Evolutionary conservation across 2,113 vertebrate species (phyloP).

Genomic region (Eurypyga helias): DNA sequence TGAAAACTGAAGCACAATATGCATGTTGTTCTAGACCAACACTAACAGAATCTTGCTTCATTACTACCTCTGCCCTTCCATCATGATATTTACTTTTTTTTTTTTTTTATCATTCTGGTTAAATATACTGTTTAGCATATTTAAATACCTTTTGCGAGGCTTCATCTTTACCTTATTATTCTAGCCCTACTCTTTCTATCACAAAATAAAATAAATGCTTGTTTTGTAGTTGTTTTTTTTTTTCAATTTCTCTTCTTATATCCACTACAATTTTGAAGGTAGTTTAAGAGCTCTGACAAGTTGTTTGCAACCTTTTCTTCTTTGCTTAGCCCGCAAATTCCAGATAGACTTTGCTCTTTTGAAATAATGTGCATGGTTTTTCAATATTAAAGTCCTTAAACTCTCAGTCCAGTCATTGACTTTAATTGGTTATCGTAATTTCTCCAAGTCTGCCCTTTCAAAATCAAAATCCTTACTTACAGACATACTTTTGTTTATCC

Average conservation of each 20-base stretch:
- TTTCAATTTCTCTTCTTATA: background rate
- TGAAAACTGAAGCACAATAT: background rate
- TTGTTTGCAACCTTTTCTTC: background rate
- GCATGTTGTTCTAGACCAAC: background rate
- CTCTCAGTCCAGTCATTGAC: background rate
- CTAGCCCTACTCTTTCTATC: background rate
- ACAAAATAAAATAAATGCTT: background rate
- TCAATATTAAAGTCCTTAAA: slow-evolving; percentile 2
- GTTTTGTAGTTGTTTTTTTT: no score
- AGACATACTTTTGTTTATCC: background rate
- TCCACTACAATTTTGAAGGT: background rate
- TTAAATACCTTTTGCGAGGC: background rate
- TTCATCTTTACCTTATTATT: background rate
- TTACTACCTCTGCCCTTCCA: background rate
- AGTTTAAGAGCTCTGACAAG: background rate
- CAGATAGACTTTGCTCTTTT: background rate
- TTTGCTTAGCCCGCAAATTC: background rate
- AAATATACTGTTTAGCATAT: background rate
- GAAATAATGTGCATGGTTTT: background rate
- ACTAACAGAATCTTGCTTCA: background rate
- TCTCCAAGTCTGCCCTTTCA: background rate
- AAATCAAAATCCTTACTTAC: slow-evolving; percentile 4
- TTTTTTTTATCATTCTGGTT: background rate
- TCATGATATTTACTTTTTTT: background rate
- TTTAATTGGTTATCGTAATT: background rate